Evolutionary conservation across 2,113 vertebrate species (phyloP).

Genomic region (Agelaius tricolor): DNA sequence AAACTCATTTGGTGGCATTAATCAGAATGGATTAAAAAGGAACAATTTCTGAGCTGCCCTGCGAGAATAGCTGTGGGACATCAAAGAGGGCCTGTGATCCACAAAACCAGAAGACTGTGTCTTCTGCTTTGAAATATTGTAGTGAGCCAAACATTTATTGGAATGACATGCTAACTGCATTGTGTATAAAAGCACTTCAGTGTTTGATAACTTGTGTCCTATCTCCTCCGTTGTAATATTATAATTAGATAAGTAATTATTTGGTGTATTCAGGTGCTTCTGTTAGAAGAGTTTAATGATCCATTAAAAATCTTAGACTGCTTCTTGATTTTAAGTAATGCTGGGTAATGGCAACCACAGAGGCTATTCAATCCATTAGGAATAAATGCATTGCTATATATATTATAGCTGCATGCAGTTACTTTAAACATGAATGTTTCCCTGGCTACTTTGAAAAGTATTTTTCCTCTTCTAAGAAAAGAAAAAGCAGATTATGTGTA

Average conservation of each 20-base stretch:
- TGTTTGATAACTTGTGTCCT: constrained; percentile 2
- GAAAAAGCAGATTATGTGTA: background rate
- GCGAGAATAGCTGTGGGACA: constrained; percentile 25
- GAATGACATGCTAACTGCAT: background rate
- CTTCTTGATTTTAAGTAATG: background rate
- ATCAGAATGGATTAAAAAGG: constrained; percentile 60
- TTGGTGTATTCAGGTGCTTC: background rate
- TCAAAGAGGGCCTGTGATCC: constrained; percentile 21
- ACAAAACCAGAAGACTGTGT: background rate
- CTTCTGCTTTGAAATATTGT: constrained; percentile 15
- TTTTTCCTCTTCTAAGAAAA: background rate
- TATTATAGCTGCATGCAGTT: background rate
- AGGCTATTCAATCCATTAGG: background rate
- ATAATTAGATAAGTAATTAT: background rate
- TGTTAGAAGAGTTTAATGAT: background rate
- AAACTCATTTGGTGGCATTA: constrained; percentile 59
- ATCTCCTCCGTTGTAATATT: background rate
- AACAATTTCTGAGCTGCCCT: background rate
- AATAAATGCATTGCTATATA: background rate
- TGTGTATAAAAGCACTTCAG: background rate
- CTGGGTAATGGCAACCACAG: background rate
- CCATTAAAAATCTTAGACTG: background rate
- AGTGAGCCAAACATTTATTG: background rate
- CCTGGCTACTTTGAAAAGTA: background rate
- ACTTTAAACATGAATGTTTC: background rate